Percentiles rank a stretch among this genome's conserved stretches.
Evolutionary conservation across 2,888 invertebrate genomes (phyloP).

Genomic region (Timema cristinae): DNA sequence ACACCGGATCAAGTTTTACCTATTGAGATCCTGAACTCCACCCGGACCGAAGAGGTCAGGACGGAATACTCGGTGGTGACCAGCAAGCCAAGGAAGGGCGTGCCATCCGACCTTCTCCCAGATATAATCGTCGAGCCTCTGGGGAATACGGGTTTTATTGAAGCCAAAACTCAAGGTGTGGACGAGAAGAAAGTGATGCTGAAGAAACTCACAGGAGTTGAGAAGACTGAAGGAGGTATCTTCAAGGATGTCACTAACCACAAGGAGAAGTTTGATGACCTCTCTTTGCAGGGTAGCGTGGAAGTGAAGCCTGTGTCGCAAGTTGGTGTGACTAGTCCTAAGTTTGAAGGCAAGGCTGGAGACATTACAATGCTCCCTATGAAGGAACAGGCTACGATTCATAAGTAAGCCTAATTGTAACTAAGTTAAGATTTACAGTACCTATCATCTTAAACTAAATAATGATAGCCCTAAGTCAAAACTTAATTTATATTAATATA

Average conservation of each 20-base stretch:
- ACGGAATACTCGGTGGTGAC: constrained; percentile 32
- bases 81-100: constrained; percentile 28
- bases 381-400: constrained; percentile 21
- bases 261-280: not conserved
- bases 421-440: no score
- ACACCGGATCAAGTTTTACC: constrained; percentile 26
- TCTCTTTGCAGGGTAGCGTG: constrained; percentile 23
- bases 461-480: no score
- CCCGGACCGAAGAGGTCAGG: constrained; percentile 22
- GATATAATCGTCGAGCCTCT: constrained; percentile 32
- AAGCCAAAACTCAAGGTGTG: constrained; percentile 29
- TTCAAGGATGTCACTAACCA: not conserved
- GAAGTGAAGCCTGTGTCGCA: constrained; percentile 28
- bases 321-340: constrained; percentile 28
- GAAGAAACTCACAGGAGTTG: constrained; percentile 31
- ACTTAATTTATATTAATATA: no score
- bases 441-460: no score
- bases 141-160: constrained; percentile 34
- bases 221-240: not conserved
- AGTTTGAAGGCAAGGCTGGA: constrained; percentile 25
- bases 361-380: constrained; percentile 27
- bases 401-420: no score
- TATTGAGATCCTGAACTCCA: not conserved
- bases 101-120: not conserved
- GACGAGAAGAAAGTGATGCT: constrained; percentile 36